Evolutionary conservation across 2,888 invertebrate genomes (phyloP), one percentile per base, ranked within the genome.

Genomic region (Zygothrica quintamaculata): DNA sequence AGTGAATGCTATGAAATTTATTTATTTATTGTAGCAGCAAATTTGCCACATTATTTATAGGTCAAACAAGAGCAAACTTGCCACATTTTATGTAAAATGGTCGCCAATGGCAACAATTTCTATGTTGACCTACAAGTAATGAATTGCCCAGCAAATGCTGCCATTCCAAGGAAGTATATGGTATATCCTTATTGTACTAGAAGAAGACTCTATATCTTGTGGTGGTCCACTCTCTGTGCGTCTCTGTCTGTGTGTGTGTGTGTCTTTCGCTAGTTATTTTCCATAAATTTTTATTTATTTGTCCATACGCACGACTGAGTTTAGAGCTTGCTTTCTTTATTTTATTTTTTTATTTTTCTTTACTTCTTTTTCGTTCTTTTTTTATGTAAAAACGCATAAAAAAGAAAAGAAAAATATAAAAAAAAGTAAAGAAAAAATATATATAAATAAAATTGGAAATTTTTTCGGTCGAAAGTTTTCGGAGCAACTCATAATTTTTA

Each of bases 1-100:
- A 65, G 61, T 43, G 59, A 79, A 81, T 68, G 55, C n/a, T n/a
- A n/a, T n/a, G n/a, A n/a, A 53, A 65, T n/a, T n/a, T n/a, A 82
- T 82, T 85, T 85, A 81, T 84, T 79, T 85, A 82, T 85, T 69
- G 65, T 61, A 47, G 48, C 47, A 52, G 56, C 75, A 60, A 85
- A 75, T 69, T 85, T 65, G 66, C 58, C 73, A 70, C 67, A 70
- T 82, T 86, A 86, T 86, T 84, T 80, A 86, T 84, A 68, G 84
- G 70, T 79, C 76, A 85, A 22, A 65, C 53, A 60, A 39, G 44
- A 25, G 40, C 18, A 37, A 57, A n/a, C 46, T 44, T 46, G 70
- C 12, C 16, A n/a, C 52, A 53, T 48, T 71, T 77, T 77, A 77
- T 81, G 77, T 71, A 67, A 77, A 81, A 70, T 64, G 62, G 40